Evolutionary conservation across 2,797 vertebrate species (phyloP).

Genomic region (Anguilla pacifica): DNA sequence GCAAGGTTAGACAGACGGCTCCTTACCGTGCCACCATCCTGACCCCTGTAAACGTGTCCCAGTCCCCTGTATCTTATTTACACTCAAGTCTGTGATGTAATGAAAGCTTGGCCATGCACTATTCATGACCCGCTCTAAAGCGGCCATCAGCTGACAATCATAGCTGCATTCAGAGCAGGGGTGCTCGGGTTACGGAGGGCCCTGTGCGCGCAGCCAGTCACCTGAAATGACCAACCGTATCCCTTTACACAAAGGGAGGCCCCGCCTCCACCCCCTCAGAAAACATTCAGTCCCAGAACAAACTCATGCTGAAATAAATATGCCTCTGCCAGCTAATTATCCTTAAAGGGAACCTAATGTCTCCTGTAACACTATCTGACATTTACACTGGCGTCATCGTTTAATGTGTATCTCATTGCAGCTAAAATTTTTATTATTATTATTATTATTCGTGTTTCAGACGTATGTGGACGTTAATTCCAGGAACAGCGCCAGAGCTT

Average conservation of each 20-base stretch:
- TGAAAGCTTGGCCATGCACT: constrained; percentile 64
- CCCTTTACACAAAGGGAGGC: constrained; percentile 20
- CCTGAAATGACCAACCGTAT: constrained; percentile 22
- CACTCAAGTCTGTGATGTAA: constrained; percentile 54
- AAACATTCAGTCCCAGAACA: neutral
- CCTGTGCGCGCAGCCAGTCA: constrained; percentile 20
- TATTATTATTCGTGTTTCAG: neutral
- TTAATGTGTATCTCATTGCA: neutral
- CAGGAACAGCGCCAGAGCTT: neutral
- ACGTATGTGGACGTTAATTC: neutral
- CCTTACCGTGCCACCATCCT: constrained; percentile 45
- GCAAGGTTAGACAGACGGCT: constrained; percentile 50
- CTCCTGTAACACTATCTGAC: neutral
- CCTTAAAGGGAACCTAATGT: constrained; percentile 4
- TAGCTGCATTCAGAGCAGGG: constrained; percentile 44
- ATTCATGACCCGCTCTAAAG: constrained; percentile 64
- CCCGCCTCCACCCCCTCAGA: constrained; percentile 11
- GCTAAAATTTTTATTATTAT: neutral
- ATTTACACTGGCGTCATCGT: neutral
- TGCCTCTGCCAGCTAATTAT: neutral
- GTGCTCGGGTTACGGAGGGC: constrained; percentile 38
- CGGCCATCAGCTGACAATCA: constrained; percentile 49
- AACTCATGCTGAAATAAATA: constrained; percentile 11
- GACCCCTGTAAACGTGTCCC: constrained; percentile 58
- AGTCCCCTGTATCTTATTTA: constrained; percentile 66